A percentile compares a stretch with the other conserved stretches of the same genome.
Evolutionary conservation across 2,113 vertebrate genomes (phyloP).

Genomic region (Scophthalmus maximus): DNA sequence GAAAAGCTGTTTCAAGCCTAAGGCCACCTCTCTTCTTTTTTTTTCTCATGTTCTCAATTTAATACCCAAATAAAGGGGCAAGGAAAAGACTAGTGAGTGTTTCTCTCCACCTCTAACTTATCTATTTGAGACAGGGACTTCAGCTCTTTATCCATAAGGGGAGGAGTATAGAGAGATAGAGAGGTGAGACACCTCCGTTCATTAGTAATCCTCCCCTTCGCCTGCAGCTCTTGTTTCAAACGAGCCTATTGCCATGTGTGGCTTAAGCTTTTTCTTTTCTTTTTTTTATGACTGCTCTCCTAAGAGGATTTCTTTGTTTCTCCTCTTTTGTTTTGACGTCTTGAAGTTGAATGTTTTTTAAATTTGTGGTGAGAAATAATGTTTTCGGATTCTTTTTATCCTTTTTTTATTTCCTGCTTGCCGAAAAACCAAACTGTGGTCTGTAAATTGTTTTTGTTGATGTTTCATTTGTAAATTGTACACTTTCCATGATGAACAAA

Average conservation of each 20-base stretch:
- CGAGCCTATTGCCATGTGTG: slow-evolving; percentile 77
- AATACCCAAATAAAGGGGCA: slow-evolving; percentile 51
- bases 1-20: slow-evolving; percentile 56
- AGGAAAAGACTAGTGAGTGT: slow-evolving; percentile 44
- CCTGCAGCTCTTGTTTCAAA: slow-evolving; percentile 77
- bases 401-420: slow-evolving; percentile 72
- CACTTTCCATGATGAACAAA: slow-evolving; percentile 71
- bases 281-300: slow-evolving; percentile 64
- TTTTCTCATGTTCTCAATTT: slow-evolving; percentile 40
- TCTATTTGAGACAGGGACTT: slow-evolving; percentile 49
- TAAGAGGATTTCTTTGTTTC: slow-evolving; percentile 69
- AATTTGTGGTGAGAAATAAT: slow-evolving; percentile 68
- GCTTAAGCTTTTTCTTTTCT: slow-evolving; percentile 77
- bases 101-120: slow-evolving; percentile 61
- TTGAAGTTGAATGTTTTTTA: slow-evolving; percentile 64
- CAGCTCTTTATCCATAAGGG: slow-evolving; percentile 53
- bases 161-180: slow-evolving; percentile 14
- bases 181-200: slow-evolving; percentile 65
- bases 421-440: slow-evolving; percentile 84
- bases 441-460: slow-evolving; percentile 76
- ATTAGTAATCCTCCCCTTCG: slow-evolving; percentile 76
- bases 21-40: slow-evolving; percentile 36
- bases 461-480: slow-evolving; percentile 80
- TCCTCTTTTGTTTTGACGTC: slow-evolving; percentile 50
- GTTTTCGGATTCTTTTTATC: slow-evolving; percentile 33